These are phyloP conservation scores for Sylvia atricapilla DNA, from an alignment of 2,113 vertebrate species.

Conservation along the genomic window DNA sequence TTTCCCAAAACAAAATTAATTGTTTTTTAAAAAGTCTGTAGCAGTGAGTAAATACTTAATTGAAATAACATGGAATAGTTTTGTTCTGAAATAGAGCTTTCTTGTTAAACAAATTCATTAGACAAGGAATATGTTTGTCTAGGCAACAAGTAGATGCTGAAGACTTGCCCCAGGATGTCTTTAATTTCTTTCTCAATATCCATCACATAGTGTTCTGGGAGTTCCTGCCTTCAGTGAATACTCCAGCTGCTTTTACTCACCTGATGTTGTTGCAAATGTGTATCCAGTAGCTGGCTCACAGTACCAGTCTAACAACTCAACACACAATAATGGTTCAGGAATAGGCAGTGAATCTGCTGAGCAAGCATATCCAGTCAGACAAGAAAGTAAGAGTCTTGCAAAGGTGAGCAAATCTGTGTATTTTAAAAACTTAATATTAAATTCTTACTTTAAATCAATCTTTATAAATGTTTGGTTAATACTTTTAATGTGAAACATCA, in stretches of 20 bases:
- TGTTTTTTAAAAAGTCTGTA: background rate
- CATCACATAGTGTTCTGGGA: constrained; percentile 38
- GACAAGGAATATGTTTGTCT: background rate
- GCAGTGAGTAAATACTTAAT: background rate
- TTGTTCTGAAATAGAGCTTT: background rate
- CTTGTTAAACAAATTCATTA: constrained; percentile 2
- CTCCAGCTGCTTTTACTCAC: constrained; percentile 31
- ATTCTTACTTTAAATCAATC: background rate
- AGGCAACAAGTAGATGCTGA: constrained; percentile 45
- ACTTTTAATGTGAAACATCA: background rate
- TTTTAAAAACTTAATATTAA: background rate
- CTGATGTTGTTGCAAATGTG: constrained; percentile 42
- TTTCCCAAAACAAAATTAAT: background rate
- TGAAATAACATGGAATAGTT: background rate
- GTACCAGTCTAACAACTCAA: background rate
- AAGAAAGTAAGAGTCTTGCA: constrained; percentile 26
- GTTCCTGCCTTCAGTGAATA: constrained; percentile 34
- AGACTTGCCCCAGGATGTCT: constrained; percentile 4
- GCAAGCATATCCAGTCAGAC: background rate
- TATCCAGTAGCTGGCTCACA: constrained; percentile 41
- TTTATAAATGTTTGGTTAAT: background rate
- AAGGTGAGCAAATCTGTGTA: constrained; percentile 56
- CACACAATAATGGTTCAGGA: background rate
- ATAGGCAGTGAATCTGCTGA: constrained; percentile 7
- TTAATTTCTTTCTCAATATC: constrained; percentile 48